Percentiles rank a stretch among this genome's conserved stretches.
phyloP scores from a whole-genome alignment of 2,888 invertebrate species.

The Trissolcus brochymenae region DNA sequence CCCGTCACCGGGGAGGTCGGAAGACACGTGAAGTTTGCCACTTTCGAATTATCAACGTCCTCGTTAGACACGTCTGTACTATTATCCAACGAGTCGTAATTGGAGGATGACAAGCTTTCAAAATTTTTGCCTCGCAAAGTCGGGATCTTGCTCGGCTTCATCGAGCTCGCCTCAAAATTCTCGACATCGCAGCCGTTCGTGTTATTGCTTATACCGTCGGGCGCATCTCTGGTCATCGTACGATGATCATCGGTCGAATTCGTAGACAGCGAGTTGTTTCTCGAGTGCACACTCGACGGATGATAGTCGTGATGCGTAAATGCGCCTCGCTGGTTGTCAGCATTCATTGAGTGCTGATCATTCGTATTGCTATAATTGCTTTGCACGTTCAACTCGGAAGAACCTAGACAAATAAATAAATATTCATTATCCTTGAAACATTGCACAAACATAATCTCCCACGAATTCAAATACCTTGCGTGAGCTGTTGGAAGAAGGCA shows the following conservation, averaged over 20 bases:
- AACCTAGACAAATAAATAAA: constrained; percentile 8
- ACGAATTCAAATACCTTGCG: constrained; percentile 59
- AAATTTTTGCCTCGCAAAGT: constrained; percentile 66
- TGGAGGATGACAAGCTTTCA: constrained; percentile 62
- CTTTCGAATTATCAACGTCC: constrained; percentile 37
- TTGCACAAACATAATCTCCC: constrained; percentile 29
- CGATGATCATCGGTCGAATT: constrained; percentile 26
- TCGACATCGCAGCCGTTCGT: constrained; percentile 51
- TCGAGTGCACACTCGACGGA: neutral
- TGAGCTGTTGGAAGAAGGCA: constrained; percentile 71
- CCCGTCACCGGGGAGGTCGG: constrained; percentile 71
- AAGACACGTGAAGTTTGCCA: constrained; percentile 60
- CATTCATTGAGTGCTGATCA: constrained; percentile 42
- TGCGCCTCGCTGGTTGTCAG: constrained; percentile 40
- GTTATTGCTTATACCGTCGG: constrained; percentile 31
- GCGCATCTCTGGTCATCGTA: constrained; percentile 20
- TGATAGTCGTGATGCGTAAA: constrained; percentile 29
- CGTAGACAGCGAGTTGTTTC: constrained; percentile 27
- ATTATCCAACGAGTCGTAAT: constrained; percentile 64
- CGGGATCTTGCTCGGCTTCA: constrained; percentile 71
- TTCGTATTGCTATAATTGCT: constrained; percentile 51
- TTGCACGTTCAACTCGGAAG: constrained; percentile 46
- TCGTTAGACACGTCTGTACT: constrained; percentile 57
- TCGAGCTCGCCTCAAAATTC: constrained; percentile 54
- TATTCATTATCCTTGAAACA: neutral